phyloP scores from a whole-genome alignment of 2,797 vertebrate species.

The Babyrousa celebensis region DNA sequence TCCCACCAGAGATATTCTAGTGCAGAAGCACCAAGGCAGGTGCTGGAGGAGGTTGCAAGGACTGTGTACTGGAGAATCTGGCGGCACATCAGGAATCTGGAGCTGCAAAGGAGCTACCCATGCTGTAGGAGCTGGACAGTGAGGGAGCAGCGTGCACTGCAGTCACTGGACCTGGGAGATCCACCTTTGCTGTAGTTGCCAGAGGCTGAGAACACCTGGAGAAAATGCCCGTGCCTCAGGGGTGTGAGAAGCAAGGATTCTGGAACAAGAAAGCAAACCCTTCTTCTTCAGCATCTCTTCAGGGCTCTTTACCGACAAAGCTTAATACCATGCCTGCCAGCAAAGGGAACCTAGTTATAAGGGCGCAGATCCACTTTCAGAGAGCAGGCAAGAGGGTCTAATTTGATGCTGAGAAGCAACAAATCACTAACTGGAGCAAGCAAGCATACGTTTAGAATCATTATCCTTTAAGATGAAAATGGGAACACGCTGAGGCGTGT shows the following conservation, averaged over 20 bases:
- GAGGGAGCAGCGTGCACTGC: no score
- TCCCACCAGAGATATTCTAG: background rate
- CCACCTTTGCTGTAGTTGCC: no score
- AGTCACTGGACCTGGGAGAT: background rate
- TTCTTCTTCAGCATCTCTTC: background rate
- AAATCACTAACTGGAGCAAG: background rate
- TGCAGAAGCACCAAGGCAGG: no score
- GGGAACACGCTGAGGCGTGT: background rate
- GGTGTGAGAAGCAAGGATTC: background rate
- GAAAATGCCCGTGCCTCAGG: background rate
- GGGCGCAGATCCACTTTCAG: constrained; percentile 26
- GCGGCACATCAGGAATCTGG: rapidly evolving
- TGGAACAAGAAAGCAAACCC: background rate
- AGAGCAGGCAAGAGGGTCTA: background rate
- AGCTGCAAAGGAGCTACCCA: background rate
- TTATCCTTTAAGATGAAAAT: background rate
- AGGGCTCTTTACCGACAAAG: background rate
- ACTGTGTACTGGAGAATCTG: rapidly evolving
- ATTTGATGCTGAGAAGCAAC: background rate
- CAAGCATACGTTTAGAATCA: background rate
- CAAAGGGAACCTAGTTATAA: background rate
- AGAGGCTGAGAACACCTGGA: background rate
- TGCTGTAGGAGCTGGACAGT: background rate
- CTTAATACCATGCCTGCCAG: no score
- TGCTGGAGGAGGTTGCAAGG: rapidly evolving